phyloP scores from a whole-genome alignment of 1,140 invertebrate genomes.

The Bombus vancouverensis region DNA sequence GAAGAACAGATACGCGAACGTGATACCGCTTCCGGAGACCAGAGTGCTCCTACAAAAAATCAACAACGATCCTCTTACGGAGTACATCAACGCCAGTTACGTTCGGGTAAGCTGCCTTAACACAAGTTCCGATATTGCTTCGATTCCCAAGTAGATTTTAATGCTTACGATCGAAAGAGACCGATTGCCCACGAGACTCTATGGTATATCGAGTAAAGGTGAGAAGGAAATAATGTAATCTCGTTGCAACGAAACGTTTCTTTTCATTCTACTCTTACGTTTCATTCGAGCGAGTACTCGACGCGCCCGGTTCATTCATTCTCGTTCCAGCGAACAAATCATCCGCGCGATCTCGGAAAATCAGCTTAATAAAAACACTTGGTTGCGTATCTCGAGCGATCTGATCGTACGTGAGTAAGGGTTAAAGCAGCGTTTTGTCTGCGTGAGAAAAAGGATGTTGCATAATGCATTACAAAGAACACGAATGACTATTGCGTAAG shows the following conservation, averaged over 20 bases:
- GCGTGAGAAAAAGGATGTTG: slow-evolving; percentile 55
- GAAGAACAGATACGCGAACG: slow-evolving; percentile 97
- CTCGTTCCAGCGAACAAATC: not conserved
- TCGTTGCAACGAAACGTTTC: not conserved
- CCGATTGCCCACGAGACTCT: too few relatives aligned
- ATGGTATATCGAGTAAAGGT: too few relatives aligned
- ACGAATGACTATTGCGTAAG: slow-evolving; percentile 38
- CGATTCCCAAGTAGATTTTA: too few relatives aligned
- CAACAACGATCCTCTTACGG: slow-evolving; percentile 89
- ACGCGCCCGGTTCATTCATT: not conserved
- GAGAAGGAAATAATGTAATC: not conserved
- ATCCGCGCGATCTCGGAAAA: not conserved
- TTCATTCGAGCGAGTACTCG: not conserved
- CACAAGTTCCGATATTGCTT: too few relatives aligned
- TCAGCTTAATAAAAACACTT: not conserved
- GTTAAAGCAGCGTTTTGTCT: slow-evolving; percentile 41
- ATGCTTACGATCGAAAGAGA: too few relatives aligned
- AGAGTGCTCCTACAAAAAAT: slow-evolving; percentile 88
- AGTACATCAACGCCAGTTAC: slow-evolving; percentile 97
- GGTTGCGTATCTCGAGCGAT: not conserved
- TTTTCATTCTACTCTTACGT: not conserved
- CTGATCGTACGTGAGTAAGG: slow-evolving; percentile 17
- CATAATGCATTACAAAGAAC: slow-evolving; percentile 41
- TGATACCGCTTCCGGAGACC: slow-evolving; percentile 94
- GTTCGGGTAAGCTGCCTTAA: slow-evolving; percentile 86